Evolutionary conservation across 1,140 invertebrate genomes (phyloP).

Genomic region (Teleogryllus occipitalis): DNA sequence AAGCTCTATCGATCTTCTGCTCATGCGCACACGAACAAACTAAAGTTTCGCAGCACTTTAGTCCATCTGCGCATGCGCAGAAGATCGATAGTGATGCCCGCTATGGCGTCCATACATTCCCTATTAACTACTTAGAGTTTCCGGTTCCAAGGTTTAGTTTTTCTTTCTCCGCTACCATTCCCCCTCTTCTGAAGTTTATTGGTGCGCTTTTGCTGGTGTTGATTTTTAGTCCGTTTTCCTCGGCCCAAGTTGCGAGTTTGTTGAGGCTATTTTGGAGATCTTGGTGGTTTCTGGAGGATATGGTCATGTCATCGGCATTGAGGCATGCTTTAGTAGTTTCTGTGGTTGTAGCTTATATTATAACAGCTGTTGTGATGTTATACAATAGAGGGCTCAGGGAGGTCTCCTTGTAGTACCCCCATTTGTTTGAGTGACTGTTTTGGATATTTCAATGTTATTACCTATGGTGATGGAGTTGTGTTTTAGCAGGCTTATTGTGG

Average conservation of each 20-base stretch:
- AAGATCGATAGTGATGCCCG: no score
- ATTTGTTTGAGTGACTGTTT: not conserved
- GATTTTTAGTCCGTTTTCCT: not conserved
- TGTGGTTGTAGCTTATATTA: not conserved
- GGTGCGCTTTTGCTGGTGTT: constrained; percentile 13
- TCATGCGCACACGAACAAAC: no score
- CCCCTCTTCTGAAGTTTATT: not conserved
- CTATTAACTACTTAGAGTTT: not conserved
- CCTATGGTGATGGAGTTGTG: not conserved
- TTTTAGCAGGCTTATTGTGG: not conserved
- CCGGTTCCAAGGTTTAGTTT: not conserved
- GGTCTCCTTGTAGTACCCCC: not conserved
- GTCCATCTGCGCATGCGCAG: no score
- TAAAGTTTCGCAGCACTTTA: no score
- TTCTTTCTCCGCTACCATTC: not conserved
- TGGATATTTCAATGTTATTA: not conserved
- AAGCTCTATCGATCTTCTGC: no score
- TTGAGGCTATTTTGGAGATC: not conserved
- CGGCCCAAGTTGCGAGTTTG: not conserved
- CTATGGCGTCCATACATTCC: no score
- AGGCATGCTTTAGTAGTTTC: not conserved
- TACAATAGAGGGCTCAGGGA: not conserved
- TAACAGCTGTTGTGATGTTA: not conserved
- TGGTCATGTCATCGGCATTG: not conserved
- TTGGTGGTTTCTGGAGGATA: not conserved